Conservation (phyloP, 2,113 vertebrate genomes). For the Notiomystis cincta region DNA sequence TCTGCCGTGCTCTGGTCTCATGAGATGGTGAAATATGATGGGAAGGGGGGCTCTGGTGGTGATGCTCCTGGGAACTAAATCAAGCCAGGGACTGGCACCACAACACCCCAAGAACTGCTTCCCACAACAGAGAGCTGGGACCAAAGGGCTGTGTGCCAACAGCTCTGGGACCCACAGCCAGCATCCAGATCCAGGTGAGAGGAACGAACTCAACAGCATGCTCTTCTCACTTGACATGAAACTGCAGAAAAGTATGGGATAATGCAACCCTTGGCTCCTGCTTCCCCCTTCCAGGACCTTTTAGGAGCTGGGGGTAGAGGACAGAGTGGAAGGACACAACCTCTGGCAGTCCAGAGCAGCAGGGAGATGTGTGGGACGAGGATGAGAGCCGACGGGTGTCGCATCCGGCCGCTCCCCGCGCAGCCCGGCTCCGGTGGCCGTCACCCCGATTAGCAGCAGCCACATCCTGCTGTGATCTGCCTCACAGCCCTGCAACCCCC, state of each 20-base stretch:
- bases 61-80: background rate
- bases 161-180: background rate
- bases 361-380: background rate
- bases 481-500: background rate
- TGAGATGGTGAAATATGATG: rapidly evolving
- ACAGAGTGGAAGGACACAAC: background rate
- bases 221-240: background rate
- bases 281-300: background rate
- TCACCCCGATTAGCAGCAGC: background rate
- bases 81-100: background rate
- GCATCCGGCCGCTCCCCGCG: background rate
- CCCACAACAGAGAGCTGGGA: rapidly evolving
- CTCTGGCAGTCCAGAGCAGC: background rate
- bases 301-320: background rate
- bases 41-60: background rate
- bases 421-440: rapidly evolving
- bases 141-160: background rate
- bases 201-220: background rate
- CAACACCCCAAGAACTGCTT: background rate
- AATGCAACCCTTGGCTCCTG: background rate
- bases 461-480: background rate
- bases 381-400: background rate
- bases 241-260: rapidly evolving
- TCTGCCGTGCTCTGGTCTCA: rapidly evolving
- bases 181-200: background rate